phyloP scores from a whole-genome alignment of 2,113 vertebrate genomes.

The Gila orcuttii region DNA sequence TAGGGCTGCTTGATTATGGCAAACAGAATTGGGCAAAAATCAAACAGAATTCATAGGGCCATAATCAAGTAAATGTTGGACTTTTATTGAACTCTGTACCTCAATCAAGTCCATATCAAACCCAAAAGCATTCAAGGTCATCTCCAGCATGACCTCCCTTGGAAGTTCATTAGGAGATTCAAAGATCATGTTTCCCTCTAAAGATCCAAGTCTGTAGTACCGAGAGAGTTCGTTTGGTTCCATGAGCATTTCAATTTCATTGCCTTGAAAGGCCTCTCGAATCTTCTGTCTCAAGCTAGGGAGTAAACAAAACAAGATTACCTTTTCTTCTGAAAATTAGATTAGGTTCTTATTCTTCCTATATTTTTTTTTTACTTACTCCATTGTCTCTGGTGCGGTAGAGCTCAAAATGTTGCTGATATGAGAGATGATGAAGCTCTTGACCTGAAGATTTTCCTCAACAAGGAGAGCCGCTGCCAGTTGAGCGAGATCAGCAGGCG shows the following conservation, averaged over 20 bases:
- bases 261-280: conserved; percentile 77
- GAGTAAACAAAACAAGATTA: neutral
- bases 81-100: conserved; percentile 72
- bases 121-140: conserved; percentile 84
- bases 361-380: conserved; percentile 62
- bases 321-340: neutral
- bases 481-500: conserved; percentile 74
- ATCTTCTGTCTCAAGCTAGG: conserved; percentile 75
- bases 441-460: conserved; percentile 82
- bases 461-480: conserved; percentile 71
- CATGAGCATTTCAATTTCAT: conserved; percentile 74
- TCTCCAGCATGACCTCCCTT: conserved; percentile 90
- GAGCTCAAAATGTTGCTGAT: conserved; percentile 86
- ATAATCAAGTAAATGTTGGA: neutral
- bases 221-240: conserved; percentile 84
- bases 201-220: conserved; percentile 83
- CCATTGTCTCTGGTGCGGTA: conserved; percentile 72
- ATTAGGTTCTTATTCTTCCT: neutral
- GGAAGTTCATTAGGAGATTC: conserved; percentile 84
- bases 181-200: conserved; percentile 90
- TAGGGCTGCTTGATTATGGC: too few relatives aligned
- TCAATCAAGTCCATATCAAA: conserved; percentile 85
- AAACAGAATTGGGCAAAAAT: too few relatives aligned
- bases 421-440: conserved; percentile 89
- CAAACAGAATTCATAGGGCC: too few relatives aligned